Conservation (phyloP, 2,113 vertebrate genomes). For the Merops nubicus region DNA sequence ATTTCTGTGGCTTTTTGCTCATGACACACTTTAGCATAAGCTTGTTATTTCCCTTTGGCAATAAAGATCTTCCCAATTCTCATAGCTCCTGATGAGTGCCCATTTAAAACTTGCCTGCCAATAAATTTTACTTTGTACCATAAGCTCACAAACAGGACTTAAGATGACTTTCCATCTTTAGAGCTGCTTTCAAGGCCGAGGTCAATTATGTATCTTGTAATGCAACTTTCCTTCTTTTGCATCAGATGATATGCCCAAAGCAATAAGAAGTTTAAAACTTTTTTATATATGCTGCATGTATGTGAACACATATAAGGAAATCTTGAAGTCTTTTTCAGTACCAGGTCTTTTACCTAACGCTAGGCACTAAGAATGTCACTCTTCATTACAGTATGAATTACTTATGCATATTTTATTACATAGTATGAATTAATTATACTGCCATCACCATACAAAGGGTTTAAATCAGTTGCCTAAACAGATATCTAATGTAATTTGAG, state of each 20-base stretch:
- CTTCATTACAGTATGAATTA: conserved; percentile 46
- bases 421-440: conserved; percentile 56
- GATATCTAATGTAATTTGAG: background rate
- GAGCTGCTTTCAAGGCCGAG: background rate
- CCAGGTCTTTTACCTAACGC: background rate
- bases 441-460: background rate
- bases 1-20: background rate
- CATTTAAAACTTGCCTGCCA: background rate
- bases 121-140: background rate
- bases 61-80: background rate
- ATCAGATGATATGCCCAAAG: background rate
- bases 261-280: background rate
- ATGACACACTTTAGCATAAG: background rate
- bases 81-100: background rate
- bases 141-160: background rate
- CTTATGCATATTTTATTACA: conserved; percentile 53
- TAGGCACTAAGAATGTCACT: background rate
- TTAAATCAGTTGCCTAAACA: conserved; percentile 4
- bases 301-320: background rate
- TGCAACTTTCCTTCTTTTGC: background rate
- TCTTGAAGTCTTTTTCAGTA: background rate
- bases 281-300: background rate
- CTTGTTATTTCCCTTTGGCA: background rate
- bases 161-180: background rate
- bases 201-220: background rate